Evolutionary conservation across 2,113 vertebrate species (phyloP).

Genomic region (Ascaphus truei): DNA sequence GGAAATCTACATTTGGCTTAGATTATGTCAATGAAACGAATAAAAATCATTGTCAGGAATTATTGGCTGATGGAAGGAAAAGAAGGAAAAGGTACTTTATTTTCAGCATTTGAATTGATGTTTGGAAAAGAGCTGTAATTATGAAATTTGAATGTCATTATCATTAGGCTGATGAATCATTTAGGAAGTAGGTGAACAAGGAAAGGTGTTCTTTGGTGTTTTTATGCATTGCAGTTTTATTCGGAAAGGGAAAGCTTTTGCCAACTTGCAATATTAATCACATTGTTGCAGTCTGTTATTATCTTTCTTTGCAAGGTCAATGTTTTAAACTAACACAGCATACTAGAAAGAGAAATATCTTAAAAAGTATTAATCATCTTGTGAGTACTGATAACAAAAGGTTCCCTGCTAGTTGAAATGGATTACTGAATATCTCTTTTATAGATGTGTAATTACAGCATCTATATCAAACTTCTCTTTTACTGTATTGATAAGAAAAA

Average conservation of each 20-base stretch:
- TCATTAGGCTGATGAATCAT: conserved; percentile 77
- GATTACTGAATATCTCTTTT: conserved; percentile 41
- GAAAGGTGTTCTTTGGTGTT: conserved; percentile 46
- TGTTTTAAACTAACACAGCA: conserved; percentile 46
- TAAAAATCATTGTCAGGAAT: conserved; percentile 71
- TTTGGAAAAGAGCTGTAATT: conserved; percentile 70
- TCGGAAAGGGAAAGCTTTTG: conserved; percentile 48
- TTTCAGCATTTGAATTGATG: conserved; percentile 59
- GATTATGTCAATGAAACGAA: conserved; percentile 74
- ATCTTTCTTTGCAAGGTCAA: conserved; percentile 63
- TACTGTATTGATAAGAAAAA: conserved; percentile 16
- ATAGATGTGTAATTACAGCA: conserved; percentile 39
- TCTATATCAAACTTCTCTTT: conserved; percentile 36
- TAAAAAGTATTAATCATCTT: conserved; percentile 53
- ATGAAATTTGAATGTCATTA: conserved; percentile 74
- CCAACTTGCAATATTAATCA: conserved; percentile 59
- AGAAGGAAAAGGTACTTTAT: conserved; percentile 39
- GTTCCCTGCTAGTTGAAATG: conserved; percentile 44
- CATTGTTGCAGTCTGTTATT: conserved; percentile 48
- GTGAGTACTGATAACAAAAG: conserved; percentile 45
- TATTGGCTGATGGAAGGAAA: conserved; percentile 62
- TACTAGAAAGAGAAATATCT: conserved; percentile 24
- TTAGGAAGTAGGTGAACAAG: conserved; percentile 60
- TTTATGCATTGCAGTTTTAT: conserved; percentile 54
- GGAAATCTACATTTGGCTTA: conserved; percentile 66